Conservation (phyloP, 2,797 vertebrate species). For the Bufotes viridis region DNA sequence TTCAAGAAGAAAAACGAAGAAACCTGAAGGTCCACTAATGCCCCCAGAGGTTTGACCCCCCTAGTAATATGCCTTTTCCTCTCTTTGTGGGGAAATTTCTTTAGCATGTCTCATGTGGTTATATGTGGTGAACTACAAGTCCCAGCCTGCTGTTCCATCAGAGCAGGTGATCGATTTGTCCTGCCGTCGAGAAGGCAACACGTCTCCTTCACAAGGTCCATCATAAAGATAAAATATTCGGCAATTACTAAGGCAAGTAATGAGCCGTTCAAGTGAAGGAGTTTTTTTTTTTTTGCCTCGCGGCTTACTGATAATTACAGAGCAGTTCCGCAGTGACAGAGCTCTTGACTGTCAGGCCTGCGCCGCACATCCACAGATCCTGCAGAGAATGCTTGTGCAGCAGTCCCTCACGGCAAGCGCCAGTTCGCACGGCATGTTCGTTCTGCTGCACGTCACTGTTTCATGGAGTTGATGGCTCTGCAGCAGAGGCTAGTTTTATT, state of each 20-base stretch:
- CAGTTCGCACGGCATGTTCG: background rate
- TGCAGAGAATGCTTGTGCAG: background rate
- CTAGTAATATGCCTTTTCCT: too few species aligned
- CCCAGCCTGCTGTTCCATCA: background rate
- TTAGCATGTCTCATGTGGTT: background rate
- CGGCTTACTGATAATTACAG: conserved; percentile 34
- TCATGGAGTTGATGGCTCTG: conserved; percentile 23
- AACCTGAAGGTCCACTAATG: too few species aligned
- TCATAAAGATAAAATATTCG: conserved; percentile 19
- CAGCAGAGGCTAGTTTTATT: background rate
- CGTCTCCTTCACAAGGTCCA: background rate
- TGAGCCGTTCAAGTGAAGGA: conserved; percentile 41
- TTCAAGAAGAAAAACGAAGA: too few species aligned
- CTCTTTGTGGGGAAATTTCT: background rate
- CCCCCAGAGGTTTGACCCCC: too few species aligned
- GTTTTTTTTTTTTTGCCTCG: conserved; percentile 33
- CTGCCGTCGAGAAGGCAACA: background rate
- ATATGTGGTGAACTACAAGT: background rate
- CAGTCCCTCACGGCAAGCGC: background rate
- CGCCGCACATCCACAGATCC: conserved; percentile 11
- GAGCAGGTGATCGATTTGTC: background rate
- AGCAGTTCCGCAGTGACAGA: conserved; percentile 27
- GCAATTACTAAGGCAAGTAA: conserved; percentile 22
- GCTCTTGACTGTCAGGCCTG: conserved; percentile 20
- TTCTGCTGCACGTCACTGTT: background rate